Evolutionary conservation across 2,113 vertebrate genomes (phyloP).

Genomic region (Sturnira hondurensis): DNA sequence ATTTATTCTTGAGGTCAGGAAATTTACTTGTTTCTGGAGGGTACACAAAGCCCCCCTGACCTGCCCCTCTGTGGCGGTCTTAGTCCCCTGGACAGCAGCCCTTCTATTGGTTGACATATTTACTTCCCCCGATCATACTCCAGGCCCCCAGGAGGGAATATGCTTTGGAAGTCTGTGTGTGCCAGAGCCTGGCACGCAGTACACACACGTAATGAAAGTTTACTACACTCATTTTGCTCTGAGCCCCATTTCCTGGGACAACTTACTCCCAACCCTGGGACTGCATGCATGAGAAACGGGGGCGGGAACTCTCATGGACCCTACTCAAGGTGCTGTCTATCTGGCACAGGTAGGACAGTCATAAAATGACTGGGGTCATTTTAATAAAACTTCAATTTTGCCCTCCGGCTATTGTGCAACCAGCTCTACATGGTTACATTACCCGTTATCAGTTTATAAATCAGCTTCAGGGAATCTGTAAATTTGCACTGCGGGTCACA

Average conservation of each 20-base stretch:
- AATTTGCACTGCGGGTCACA: conserved; percentile 37
- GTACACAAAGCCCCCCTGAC: neutral
- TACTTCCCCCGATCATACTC: neutral
- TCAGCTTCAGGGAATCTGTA: conserved; percentile 53
- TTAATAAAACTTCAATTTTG: conserved; percentile 47
- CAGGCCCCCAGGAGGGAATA: neutral
- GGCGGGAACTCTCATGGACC: neutral
- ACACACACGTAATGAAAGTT: neutral
- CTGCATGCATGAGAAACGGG: neutral
- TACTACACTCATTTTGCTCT: neutral
- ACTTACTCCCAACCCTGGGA: neutral
- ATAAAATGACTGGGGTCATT: conserved; percentile 40
- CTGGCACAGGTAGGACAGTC: neutral
- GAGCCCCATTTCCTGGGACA: neutral
- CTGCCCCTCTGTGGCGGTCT: neutral
- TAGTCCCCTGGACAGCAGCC: neutral
- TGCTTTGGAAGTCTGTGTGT: neutral
- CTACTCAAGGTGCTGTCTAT: neutral
- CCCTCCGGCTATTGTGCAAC: conserved; percentile 44
- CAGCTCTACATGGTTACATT: neutral
- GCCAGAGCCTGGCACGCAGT: neutral
- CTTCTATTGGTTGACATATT: neutral
- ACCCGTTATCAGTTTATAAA: conserved; percentile 54
- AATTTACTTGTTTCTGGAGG: neutral
- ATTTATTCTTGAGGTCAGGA: neutral